These are phyloP conservation scores for Xestia sexstrigata DNA, from an alignment of 2,888 invertebrate species.

Conservation along the genomic window DNA sequence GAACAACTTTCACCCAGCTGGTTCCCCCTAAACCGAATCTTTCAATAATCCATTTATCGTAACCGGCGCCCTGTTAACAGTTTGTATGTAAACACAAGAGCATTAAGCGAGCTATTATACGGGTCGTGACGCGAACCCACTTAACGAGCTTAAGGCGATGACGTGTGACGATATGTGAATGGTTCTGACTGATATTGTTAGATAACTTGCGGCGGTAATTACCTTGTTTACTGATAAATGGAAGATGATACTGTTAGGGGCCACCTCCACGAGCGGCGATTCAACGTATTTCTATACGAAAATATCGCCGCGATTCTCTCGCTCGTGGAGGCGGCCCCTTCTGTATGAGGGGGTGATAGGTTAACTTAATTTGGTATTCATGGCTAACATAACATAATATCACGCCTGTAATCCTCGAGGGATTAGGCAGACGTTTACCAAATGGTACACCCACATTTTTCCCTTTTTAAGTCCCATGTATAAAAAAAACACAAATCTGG, in stretches of 20 bases:
- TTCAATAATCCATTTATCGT: background rate
- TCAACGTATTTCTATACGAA: no score
- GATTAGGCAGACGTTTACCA: no score
- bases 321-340: no score
- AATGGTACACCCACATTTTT: no score
- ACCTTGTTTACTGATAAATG: background rate
- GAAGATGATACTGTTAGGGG: background rate
- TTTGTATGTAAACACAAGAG: conserved; percentile 4
- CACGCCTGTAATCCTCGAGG: no score
- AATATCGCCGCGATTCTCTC: no score
- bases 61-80: background rate
- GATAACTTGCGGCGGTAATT: background rate
- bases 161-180: background rate
- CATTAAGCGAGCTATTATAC: background rate
- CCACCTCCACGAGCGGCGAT: no score
- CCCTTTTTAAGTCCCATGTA: no score
- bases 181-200: background rate
- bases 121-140: conserved; percentile 7
- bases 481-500: no score
- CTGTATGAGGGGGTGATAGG: no score
- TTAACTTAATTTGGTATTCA: no score
- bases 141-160: conserved; percentile 12
- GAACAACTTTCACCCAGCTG: background rate
- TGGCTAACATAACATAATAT: no score
- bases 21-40: background rate